Conservation (phyloP, 2,113 vertebrate species). For the Psittacula cyanocephala region DNA sequence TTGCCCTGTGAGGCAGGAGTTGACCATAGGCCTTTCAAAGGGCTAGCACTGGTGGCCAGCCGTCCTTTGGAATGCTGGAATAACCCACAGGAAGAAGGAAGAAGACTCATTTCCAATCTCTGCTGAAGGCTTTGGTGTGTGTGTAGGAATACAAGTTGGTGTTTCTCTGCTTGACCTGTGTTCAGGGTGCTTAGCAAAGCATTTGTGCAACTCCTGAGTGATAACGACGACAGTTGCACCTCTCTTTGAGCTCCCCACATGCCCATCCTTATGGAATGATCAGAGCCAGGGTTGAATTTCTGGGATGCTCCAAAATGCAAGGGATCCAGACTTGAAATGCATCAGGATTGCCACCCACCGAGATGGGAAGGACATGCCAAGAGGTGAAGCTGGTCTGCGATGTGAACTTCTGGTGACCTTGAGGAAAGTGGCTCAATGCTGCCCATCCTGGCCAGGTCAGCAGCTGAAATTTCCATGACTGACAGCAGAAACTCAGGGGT, state of each 20-base stretch:
- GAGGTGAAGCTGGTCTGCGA: background rate
- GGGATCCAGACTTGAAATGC: background rate
- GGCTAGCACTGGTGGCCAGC: background rate
- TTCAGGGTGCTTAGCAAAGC: background rate
- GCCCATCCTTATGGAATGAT: background rate
- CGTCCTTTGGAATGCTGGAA: background rate
- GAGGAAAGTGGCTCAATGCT: background rate
- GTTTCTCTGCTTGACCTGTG: background rate
- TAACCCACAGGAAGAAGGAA: background rate
- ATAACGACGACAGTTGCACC: background rate
- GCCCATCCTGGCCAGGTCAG: constrained; percentile 17
- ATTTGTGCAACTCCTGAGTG: background rate
- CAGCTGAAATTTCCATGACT: constrained; percentile 45
- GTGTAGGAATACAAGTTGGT: background rate
- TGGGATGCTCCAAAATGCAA: background rate
- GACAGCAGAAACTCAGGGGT: constrained; percentile 6
- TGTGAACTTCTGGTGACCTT: background rate
- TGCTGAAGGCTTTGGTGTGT: background rate
- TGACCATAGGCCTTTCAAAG: background rate
- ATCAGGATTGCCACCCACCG: background rate
- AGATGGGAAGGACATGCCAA: background rate
- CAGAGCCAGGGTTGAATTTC: background rate
- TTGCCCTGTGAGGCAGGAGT: background rate
- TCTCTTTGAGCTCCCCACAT: background rate
- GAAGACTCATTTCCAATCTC: accelerated